Evolutionary conservation across 2,888 invertebrate species (phyloP).

Genomic region (Mantis religiosa): DNA sequence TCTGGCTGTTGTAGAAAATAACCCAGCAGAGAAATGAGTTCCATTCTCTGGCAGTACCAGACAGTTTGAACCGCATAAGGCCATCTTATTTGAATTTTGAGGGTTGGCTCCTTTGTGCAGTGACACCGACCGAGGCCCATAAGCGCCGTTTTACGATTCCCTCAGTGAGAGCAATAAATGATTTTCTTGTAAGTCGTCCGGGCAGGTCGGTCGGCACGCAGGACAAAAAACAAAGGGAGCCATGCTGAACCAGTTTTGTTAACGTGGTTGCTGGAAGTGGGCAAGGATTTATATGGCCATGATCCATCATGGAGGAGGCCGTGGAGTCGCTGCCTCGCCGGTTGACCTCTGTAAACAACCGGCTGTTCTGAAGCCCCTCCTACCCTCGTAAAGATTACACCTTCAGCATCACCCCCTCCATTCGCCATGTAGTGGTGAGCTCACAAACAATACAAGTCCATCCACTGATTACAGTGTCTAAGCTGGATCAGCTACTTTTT

Average conservation of each 20-base stretch:
- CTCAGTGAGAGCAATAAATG: neutral
- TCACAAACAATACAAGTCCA: neutral
- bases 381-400: conserved; percentile 11
- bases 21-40: neutral
- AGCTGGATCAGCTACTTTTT: neutral
- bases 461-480: neutral
- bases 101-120: neutral
- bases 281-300: neutral
- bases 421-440: neutral
- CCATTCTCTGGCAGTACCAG: neutral
- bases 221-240: neutral
- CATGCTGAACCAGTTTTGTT: neutral
- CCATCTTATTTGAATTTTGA: neutral
- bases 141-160: neutral
- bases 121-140: neutral
- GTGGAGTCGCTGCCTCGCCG: neutral
- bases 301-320: conserved; percentile 15
- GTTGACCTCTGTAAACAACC: conserved; percentile 18
- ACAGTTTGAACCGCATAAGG: neutral
- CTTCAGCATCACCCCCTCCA: neutral
- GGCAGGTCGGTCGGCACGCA: neutral
- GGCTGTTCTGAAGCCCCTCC: conserved; percentile 8
- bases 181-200: neutral
- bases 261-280: neutral
- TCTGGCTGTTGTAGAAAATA: too few species aligned